Evolutionary conservation across 2,113 vertebrate species (phyloP), one percentile per base, ranked within the genome.

Genomic region (Maccullochella peelii): DNA sequence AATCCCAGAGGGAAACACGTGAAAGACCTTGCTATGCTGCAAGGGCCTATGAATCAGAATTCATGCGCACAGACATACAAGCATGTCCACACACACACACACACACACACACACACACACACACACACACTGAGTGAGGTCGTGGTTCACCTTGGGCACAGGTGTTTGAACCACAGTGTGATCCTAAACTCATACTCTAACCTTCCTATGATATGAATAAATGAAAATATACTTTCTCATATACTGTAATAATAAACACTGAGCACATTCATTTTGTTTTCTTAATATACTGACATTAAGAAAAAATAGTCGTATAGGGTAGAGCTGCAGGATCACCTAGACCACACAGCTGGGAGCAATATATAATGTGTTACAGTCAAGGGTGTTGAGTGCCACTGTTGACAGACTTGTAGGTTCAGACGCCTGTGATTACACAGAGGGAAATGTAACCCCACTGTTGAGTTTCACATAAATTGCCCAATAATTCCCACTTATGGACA

Each of bases 291-390:
- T 62, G 55, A 55, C 47, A 68, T 47, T 58, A 23, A 25, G 9
- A 38, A 68, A 47, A 79, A 63, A 67, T 6, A 58, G 11, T n/a
- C 9, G 25, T 58, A 44, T 36, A 73, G 27, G 58, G 69, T 36
- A 44, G 10, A 33, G 69, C 54, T 76, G 12, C 54, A 36, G 55
- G 49, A 70, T 70, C 73, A 63, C 8, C 0, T 3, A 20, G 68
- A 83, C 79, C 82, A 88, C 89, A 93, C 84, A 91, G 81, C 86
- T 91, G 83, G 79, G 85, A 89, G 72, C 52, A 70, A 88, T 90
- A 89, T 25, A 89, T 88, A 80, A 93, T 71, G 30, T 73, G 54
- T 77, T 86, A 75, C n/a, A 87, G 83, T 73, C 7, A 12, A 68
- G 55, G 57, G 85, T 84, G 92, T 36, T 80, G 87, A 92, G 76